A percentile compares a stretch with the other conserved stretches of the same genome.
Evolutionary conservation across 1,140 invertebrate species (phyloP).

Genomic region (Zophobas atratus): DNA sequence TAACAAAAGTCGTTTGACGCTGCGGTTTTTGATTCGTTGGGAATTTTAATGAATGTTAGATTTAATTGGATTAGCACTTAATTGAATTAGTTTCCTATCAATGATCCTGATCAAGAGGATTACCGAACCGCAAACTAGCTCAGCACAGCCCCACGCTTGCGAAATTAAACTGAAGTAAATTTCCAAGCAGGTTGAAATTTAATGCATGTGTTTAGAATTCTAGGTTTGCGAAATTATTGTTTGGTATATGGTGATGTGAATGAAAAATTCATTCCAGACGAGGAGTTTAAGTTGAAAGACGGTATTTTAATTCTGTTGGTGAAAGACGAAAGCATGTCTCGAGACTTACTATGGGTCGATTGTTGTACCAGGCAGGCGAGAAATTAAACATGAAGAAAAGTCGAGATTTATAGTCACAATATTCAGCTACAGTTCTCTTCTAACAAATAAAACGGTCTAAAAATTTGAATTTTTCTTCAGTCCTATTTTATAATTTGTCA

Average conservation of each 20-base stretch:
- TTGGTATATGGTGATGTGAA: neutral
- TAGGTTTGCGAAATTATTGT: no score
- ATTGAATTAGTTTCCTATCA: constrained; percentile 29
- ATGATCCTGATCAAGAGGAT: constrained; percentile 30
- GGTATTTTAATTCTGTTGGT: constrained; percentile 10
- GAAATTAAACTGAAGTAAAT: constrained; percentile 14
- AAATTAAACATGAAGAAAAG: constrained; percentile 35
- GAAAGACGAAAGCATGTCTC: constrained; percentile 30
- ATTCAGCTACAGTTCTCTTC: constrained; percentile 14
- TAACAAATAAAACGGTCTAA: neutral
- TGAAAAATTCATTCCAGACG: constrained; percentile 16
- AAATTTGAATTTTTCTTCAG: no score
- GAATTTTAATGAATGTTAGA: constrained; percentile 21
- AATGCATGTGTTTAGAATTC: neutral
- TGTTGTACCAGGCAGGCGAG: constrained; percentile 29
- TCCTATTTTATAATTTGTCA: no score
- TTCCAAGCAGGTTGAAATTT: neutral
- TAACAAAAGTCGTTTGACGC: constrained; percentile 5
- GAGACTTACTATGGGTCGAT: constrained; percentile 3
- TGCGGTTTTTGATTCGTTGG: constrained; percentile 12
- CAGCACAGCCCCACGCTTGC: neutral
- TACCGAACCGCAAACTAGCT: constrained; percentile 7
- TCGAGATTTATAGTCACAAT: constrained; percentile 17
- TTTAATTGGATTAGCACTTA: constrained; percentile 31
- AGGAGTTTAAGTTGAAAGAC: constrained; percentile 4